Base-by-base conservation (phyloP, 2,797 vertebrate species). In the Syngnathus acus region DNA sequence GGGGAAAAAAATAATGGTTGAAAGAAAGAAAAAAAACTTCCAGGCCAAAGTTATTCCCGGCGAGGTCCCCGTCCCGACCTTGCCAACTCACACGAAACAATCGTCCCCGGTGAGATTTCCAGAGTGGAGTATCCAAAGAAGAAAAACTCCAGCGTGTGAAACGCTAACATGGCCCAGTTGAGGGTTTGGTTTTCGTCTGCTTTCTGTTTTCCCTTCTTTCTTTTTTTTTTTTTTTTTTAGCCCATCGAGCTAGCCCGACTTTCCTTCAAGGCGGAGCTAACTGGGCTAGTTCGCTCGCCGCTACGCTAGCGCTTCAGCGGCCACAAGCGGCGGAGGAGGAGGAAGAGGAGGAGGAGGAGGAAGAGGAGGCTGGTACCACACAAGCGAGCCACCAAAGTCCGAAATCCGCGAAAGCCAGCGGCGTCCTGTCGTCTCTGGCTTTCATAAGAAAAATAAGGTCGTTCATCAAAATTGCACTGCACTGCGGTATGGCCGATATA, bases 1-100 rank as follows among this genome's bases (percentile, higher is more conserved):
- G n/a, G n/a, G n/a, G n/a, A n/a, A n/a, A n/a, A n/a, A n/a, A n/a
- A n/a, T n/a, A n/a, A n/a, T n/a, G n/a, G n/a, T n/a, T n/a, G n/a
- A n/a, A n/a, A n/a, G n/a, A n/a, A n/a, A n/a, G 3, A 3, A 40
- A 68, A 48, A 64, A 82, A 87, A 87, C 79, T 87, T 89, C 84
- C 79, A 89, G 89, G 89, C 88, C 88, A 79, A 88, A 85, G 78
- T 87, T 85, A 75, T 78, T 83, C 81, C 80, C 76, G 79, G 72
- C 60, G 79, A 84, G 74, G 73, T 72, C 69, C 77, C 79, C 81
- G 72, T 72, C 68, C 78, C 80, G 82, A 89, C 82, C 87, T 89
- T 85, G 82, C 80, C 45, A 74, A 65, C 63, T 76, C 70, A 16
- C 66, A 64, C 51, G 62, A 71, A 82, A 77, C 58, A 59, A 79